Evolutionary conservation across 2,113 vertebrate genomes (phyloP).

Genomic region (Polypterus bichir): DNA sequence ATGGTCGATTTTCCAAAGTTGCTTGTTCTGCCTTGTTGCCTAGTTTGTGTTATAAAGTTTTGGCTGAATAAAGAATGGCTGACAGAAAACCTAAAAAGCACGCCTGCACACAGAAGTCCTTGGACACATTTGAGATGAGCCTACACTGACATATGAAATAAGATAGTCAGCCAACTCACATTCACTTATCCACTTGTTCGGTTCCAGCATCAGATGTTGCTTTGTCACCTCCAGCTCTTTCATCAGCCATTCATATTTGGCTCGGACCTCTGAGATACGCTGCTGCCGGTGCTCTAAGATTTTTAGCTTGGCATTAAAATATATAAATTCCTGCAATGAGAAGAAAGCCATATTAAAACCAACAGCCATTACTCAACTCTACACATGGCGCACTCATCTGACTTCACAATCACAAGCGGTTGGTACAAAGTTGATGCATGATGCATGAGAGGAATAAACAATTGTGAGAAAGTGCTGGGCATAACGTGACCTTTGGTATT

Average conservation of each 20-base stretch:
- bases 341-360: neutral
- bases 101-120: neutral
- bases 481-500: no score
- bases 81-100: neutral
- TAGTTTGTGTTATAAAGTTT: neutral
- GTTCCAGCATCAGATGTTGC: conserved; percentile 89
- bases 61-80: neutral
- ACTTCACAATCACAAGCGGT: neutral
- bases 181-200: conserved; percentile 87
- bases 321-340: conserved; percentile 56
- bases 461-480: no score
- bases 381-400: neutral
- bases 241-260: conserved; percentile 89
- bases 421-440: neutral
- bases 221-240: conserved; percentile 90
- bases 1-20: no score
- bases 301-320: conserved; percentile 76
- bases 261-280: conserved; percentile 80
- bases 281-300: conserved; percentile 87
- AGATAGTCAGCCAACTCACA: conserved; percentile 59
- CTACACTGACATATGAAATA: neutral
- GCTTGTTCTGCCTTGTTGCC: no score
- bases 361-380: neutral
- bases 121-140: neutral
- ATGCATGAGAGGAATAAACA: no score